Percentiles rank a stretch among this genome's conserved stretches.
Evolutionary conservation across 2,113 vertebrate species (phyloP).

Genomic region (Leucopsar rothschildi): DNA sequence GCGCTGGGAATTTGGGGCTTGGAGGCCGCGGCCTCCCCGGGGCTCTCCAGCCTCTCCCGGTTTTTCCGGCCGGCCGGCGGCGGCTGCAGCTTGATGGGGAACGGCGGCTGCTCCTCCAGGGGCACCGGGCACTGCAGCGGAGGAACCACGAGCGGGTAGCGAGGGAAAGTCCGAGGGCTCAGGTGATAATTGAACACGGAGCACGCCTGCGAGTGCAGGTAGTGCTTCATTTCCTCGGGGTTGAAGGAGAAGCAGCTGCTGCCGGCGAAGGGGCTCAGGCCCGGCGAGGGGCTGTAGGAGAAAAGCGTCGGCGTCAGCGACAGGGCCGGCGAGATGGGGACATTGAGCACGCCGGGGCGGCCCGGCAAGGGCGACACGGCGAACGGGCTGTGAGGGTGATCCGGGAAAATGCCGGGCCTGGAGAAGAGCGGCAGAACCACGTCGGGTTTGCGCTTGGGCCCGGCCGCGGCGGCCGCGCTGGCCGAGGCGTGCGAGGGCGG

Average conservation of each 20-base stretch:
- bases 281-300: conserved; percentile 76
- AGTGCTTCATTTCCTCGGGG: conserved; percentile 83
- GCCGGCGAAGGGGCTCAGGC: conserved; percentile 74
- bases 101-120: conserved; percentile 66
- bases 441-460: conserved; percentile 72
- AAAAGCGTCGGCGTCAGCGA: conserved; percentile 75
- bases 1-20: accelerated
- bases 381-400: conserved; percentile 71
- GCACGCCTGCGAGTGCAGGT: conserved; percentile 79
- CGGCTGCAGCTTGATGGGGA: conserved; percentile 77
- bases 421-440: conserved; percentile 70
- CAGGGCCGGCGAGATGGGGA: conserved; percentile 70
- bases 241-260: conserved; percentile 80
- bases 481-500: accelerated
- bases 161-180: conserved; percentile 78
- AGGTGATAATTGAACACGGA: conserved; percentile 81
- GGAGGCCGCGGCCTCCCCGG: neutral
- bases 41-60: conserved; percentile 54
- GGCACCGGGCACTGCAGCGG: conserved; percentile 65
- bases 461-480: too few species aligned
- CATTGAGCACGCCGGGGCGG: conserved; percentile 65
- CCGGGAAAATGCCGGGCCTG: conserved; percentile 64
- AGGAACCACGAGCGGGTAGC: conserved; percentile 72
- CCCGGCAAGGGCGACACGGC: conserved; percentile 61
- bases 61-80: conserved; percentile 70